These are phyloP conservation scores for Mustelus asterias DNA, from an alignment of 2,113 vertebrate genomes.

Conservation along the genomic window DNA sequence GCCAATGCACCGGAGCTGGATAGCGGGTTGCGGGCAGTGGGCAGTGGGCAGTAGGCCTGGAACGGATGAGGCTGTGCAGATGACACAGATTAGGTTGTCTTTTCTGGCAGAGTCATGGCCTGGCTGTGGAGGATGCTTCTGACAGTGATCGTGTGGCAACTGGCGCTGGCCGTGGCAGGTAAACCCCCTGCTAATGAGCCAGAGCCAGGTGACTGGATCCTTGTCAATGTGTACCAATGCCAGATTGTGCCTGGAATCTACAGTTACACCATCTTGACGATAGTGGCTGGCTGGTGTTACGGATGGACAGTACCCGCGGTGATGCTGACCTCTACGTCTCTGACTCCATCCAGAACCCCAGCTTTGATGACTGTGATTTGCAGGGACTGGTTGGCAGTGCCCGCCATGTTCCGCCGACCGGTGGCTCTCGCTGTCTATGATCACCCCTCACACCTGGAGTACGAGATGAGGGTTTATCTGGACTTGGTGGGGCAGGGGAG, in stretches of 20 bases:
- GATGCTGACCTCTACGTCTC: constrained; percentile 93
- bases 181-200: constrained; percentile 44
- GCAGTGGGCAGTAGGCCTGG: too few relatives aligned
- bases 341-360: constrained; percentile 75
- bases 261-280: constrained; percentile 88
- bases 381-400: constrained; percentile 77
- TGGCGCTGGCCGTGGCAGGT: neutral
- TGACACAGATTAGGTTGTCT: neutral
- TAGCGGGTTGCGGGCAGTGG: too few relatives aligned
- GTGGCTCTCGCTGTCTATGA: constrained; percentile 92
- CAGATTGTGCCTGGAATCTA: constrained; percentile 91
- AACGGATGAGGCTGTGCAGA: neutral
- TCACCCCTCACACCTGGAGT: constrained; percentile 80
- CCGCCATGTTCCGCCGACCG: constrained; percentile 71
- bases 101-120: neutral
- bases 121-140: neutral
- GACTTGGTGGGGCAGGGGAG: too few relatives aligned
- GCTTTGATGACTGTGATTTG: constrained; percentile 85
- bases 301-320: constrained; percentile 78
- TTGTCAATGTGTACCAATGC: constrained; percentile 88
- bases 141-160: neutral
- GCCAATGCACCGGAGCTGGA: too few relatives aligned
- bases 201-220: constrained; percentile 73
- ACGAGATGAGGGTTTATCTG: constrained; percentile 84
- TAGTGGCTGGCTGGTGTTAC: constrained; percentile 74